Conservation (phyloP, 2,888 invertebrate genomes). For the Harpagoxenus sublaevis region DNA sequence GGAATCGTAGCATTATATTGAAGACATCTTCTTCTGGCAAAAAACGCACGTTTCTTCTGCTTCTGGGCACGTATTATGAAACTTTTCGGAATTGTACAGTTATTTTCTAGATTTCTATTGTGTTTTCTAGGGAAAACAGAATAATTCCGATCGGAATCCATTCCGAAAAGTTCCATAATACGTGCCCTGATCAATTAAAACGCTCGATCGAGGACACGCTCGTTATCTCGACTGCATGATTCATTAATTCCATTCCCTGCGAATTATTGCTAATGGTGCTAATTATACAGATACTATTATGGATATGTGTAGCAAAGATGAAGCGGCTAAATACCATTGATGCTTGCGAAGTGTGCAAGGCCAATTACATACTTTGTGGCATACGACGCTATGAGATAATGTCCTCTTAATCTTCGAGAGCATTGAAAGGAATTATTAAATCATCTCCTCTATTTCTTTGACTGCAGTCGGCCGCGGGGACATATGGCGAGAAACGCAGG, state of each 20-base stretch:
- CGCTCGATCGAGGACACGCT: background rate
- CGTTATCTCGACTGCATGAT: slow-evolving; percentile 9
- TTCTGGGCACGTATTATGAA: too few relatives aligned
- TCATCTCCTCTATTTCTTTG: slow-evolving; percentile 40
- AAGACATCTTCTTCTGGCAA: background rate
- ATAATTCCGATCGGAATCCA: too few relatives aligned
- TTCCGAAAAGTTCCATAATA: too few relatives aligned
- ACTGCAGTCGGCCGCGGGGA: background rate
- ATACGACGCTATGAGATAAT: slow-evolving; percentile 51
- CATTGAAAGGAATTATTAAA: slow-evolving; percentile 36
- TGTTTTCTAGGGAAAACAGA: too few relatives aligned
- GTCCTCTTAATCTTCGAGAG: slow-evolving; percentile 33
- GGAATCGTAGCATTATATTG: background rate
- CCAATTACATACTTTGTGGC: slow-evolving; percentile 43
- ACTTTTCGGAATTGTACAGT: too few relatives aligned
- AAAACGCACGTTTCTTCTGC: background rate
- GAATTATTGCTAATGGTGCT: background rate
- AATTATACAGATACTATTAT: background rate
- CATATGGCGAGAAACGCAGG: background rate
- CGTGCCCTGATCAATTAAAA: background rate
- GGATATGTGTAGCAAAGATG: slow-evolving; percentile 1
- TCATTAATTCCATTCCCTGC: slow-evolving; percentile 33
- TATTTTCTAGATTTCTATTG: too few relatives aligned
- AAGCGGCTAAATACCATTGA: background rate
- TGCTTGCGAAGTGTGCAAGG: slow-evolving; percentile 18